Percentiles rank a stretch among this genome's conserved stretches.
phyloP scores from a whole-genome alignment of 2,113 vertebrate genomes.

The Mirounga angustirostris region DNA sequence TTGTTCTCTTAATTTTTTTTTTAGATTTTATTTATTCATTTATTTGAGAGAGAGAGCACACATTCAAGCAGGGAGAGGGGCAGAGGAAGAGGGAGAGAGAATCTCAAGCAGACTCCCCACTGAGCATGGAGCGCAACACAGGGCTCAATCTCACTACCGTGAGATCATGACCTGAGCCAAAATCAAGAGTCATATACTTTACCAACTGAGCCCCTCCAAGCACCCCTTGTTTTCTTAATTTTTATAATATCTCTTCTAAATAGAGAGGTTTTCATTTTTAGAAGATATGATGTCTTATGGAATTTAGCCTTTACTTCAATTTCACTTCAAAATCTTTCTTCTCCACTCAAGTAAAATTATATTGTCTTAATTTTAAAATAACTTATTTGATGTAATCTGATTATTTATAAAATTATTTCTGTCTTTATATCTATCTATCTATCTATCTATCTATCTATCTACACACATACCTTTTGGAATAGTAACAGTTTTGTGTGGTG shows the following conservation, averaged over 20 bases:
- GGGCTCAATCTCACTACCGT: background rate
- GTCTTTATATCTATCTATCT: background rate
- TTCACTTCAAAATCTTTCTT: background rate
- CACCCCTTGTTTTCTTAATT: background rate
- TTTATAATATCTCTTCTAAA: background rate
- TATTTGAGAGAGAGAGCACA: background rate
- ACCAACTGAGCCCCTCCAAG: background rate
- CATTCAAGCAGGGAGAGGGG: background rate
- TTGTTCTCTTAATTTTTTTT: background rate
- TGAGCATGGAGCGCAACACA: background rate
- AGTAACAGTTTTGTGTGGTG: background rate
- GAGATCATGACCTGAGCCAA: background rate
- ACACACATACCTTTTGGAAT: background rate
- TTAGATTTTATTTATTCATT: background rate
- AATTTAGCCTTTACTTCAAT: background rate
- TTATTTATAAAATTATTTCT: background rate
- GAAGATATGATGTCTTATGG: background rate
- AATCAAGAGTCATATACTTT: background rate
- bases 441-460: background rate
- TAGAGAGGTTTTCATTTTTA: background rate
- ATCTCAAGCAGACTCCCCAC: background rate
- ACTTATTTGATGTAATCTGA: background rate
- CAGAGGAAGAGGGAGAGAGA: background rate
- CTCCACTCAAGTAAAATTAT: background rate
- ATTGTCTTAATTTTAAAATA: constrained; percentile 12